These are phyloP conservation scores for Cosmopolites sordidus DNA, from an alignment of 2,888 invertebrate species.

Conservation along the genomic window DNA sequence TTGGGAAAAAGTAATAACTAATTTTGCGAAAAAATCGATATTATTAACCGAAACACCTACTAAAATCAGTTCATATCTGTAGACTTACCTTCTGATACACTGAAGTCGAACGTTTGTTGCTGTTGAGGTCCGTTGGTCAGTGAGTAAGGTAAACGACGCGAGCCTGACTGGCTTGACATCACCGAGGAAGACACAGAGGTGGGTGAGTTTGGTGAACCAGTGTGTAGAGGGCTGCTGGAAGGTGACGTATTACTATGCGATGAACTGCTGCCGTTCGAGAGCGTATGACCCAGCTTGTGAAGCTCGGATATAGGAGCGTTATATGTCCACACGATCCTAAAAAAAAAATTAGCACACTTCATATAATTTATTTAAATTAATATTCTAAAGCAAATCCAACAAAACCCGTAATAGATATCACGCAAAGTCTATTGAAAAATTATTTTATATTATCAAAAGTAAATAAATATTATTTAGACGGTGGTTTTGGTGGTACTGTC, in stretches of 20 bases:
- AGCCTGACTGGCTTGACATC: constrained; percentile 73
- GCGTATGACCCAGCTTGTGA: constrained; percentile 54
- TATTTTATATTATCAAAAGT: too few relatives aligned
- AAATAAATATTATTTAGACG: too few relatives aligned
- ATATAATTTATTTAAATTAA: too few relatives aligned
- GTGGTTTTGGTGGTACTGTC: too few relatives aligned
- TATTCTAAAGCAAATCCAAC: too few relatives aligned
- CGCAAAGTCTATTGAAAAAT: too few relatives aligned
- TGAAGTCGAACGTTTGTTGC: constrained; percentile 55
- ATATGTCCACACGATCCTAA: constrained; percentile 85
- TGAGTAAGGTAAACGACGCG: constrained; percentile 55
- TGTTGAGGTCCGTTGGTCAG: constrained; percentile 46
- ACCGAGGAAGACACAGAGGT: constrained; percentile 84
- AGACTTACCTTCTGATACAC: constrained; percentile 64
- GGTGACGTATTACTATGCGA: constrained; percentile 64
- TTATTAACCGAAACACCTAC: too few relatives aligned
- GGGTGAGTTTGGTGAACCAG: constrained; percentile 70
- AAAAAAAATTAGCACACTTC: constrained; percentile 12
- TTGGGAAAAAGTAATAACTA: too few relatives aligned
- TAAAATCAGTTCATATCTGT: neutral
- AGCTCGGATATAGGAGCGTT: constrained; percentile 71
- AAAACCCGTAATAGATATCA: too few relatives aligned
- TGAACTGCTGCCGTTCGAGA: constrained; percentile 57
- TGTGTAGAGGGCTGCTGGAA: constrained; percentile 68
- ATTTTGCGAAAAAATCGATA: too few relatives aligned